Percentiles rank a stretch among this genome's conserved stretches.
phyloP scores from a whole-genome alignment of 2,888 invertebrate genomes.

The Watsonalla binaria region DNA sequence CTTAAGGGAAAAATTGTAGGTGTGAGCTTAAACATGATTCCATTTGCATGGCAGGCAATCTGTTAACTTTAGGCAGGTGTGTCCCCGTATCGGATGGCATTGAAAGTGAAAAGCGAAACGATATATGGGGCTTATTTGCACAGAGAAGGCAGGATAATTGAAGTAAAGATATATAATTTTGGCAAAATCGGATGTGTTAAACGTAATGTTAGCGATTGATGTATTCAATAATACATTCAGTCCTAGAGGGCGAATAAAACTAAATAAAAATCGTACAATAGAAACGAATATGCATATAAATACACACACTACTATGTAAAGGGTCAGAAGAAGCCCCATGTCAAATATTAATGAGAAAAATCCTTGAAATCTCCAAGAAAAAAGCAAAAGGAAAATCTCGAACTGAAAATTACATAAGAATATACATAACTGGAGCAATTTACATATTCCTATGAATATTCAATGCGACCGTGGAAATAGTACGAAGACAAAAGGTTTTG shows the following conservation, averaged over 20 bases:
- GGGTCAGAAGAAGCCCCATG: no score
- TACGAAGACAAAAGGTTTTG: constrained; percentile 51
- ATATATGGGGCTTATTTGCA: constrained; percentile 64
- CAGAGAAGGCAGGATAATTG: constrained; percentile 65
- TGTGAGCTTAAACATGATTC: neutral
- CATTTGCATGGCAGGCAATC: constrained; percentile 3
- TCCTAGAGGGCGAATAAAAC: no score
- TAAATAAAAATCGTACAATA: no score
- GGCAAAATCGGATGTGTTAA: constrained; percentile 44
- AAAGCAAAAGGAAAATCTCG: neutral
- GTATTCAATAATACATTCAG: no score
- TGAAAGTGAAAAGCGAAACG: constrained; percentile 59
- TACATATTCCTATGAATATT: constrained; percentile 44
- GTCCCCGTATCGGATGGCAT: constrained; percentile 36
- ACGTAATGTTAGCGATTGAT: neutral
- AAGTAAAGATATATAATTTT: constrained; percentile 69
- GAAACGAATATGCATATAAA: no score
- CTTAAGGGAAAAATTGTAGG: neutral
- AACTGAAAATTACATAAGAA: constrained; percentile 14
- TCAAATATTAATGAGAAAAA: neutral
- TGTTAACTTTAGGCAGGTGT: constrained; percentile 34
- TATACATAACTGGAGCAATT: constrained; percentile 34
- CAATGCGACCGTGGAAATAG: constrained; percentile 31
- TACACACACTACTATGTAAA: no score
- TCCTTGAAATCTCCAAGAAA: neutral